Percentiles rank a stretch among this genome's conserved stretches.
phyloP scores from a whole-genome alignment of 2,113 vertebrate genomes.

The Cyanoramphus novaezelandiae region DNA sequence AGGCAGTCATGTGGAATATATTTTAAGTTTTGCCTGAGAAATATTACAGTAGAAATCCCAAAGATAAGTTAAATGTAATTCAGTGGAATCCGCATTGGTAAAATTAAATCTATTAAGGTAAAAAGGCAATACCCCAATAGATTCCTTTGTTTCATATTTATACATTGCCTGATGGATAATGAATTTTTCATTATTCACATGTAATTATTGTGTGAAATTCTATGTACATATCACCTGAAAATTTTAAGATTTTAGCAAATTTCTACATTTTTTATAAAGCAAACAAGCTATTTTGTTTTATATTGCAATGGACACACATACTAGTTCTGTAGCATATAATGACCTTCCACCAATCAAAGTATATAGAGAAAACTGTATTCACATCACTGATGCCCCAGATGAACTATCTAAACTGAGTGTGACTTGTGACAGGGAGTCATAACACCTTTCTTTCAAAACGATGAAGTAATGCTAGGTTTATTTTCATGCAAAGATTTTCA shows the following conservation, averaged over 20 bases:
- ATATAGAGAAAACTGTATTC: neutral
- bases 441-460: neutral
- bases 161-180: neutral
- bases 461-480: neutral
- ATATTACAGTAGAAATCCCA: neutral
- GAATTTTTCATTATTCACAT: rapidly evolving
- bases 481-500: neutral
- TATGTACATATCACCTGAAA: neutral
- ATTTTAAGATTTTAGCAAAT: neutral
- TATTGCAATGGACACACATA: neutral
- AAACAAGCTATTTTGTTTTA: neutral
- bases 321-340: neutral
- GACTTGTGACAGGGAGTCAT: neutral
- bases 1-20: neutral
- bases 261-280: neutral
- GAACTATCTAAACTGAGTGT: neutral
- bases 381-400: neutral
- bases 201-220: neutral
- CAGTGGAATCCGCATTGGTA: neutral
- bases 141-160: neutral
- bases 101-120: neutral
- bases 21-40: neutral
- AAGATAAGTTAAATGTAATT: neutral
- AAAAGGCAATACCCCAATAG: neutral
- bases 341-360: neutral